Percentiles rank a stretch among this genome's conserved stretches.
These are phyloP conservation scores for Empidonax alnorum DNA, from an alignment of 2,113 vertebrate genomes.

Conservation along the genomic window DNA sequence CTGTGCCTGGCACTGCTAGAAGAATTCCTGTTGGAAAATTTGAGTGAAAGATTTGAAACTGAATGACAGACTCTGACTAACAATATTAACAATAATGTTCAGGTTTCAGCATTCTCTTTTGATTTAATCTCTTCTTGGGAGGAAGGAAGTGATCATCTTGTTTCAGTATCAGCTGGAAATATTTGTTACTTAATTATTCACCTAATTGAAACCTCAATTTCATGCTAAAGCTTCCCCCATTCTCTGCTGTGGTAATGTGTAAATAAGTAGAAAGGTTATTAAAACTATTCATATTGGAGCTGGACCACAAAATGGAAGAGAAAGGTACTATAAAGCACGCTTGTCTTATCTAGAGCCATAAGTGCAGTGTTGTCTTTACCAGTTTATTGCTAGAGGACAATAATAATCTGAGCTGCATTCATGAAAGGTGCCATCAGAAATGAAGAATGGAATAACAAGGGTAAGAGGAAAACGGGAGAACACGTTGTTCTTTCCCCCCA, in stretches of 20 bases:
- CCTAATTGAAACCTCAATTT: not conserved
- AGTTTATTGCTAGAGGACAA: not conserved
- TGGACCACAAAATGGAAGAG: not conserved
- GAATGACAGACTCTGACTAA: not conserved
- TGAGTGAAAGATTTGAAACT: not conserved
- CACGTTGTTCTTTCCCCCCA: not conserved
- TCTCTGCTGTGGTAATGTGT: not conserved
- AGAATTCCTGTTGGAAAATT: not conserved
- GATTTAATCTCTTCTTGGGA: not conserved
- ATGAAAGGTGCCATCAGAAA: not conserved
- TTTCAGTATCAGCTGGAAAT: not conserved
- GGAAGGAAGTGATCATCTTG: fast-evolving
- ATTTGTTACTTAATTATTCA: not conserved
- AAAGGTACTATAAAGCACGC: not conserved
- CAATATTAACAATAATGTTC: not conserved
- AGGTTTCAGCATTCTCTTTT: not conserved
- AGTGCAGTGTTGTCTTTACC: not conserved
- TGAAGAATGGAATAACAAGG: not conserved
- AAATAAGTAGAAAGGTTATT: not conserved
- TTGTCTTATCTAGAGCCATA: not conserved
- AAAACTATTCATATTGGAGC: not conserved
- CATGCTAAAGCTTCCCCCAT: not conserved
- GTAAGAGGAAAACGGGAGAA: not conserved
- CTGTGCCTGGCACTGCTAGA: not conserved
- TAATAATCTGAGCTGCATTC: not conserved